phyloP scores from a whole-genome alignment of 2,888 invertebrate genomes.

The Agrochola litura region DNA sequence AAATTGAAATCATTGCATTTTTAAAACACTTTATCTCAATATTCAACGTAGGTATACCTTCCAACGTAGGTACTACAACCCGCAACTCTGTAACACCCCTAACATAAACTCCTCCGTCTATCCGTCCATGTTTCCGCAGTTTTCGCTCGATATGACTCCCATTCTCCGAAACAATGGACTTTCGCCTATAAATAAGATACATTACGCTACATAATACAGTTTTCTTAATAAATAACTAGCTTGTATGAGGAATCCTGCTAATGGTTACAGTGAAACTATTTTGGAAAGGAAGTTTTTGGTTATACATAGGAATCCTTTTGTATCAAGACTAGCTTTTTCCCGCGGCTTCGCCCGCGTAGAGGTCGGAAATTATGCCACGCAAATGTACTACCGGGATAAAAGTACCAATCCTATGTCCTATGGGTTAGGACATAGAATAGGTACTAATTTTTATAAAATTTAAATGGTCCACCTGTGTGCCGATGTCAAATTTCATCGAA shows the following conservation, averaged over 20 bases:
- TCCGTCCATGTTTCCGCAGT: slow-evolving; percentile 48
- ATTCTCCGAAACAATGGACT: slow-evolving; percentile 48
- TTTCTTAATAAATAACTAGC: slow-evolving; percentile 52
- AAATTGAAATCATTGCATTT: not conserved
- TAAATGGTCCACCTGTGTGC: no score
- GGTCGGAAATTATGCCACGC: no score
- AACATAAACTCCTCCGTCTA: slow-evolving; percentile 18
- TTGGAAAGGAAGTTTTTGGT: not conserved
- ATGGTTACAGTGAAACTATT: slow-evolving; percentile 11
- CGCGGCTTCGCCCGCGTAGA: no score
- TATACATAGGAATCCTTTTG: not conserved
- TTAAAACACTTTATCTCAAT: not conserved
- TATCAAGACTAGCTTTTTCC: no score
- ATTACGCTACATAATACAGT: slow-evolving; percentile 47
- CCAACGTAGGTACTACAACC: not conserved
- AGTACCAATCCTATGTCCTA: no score
- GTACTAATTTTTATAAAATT: no score
- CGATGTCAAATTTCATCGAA: no score
- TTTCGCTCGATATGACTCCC: slow-evolving; percentile 54
- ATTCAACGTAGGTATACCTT: not conserved
- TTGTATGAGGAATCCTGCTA: not conserved
- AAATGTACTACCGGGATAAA: no score
- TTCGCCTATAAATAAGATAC: slow-evolving; percentile 49
- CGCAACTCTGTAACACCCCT: slow-evolving; percentile 32
- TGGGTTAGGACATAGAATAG: no score